Percentiles rank a stretch among this genome's conserved stretches.
Evolutionary conservation across 2,888 invertebrate genomes (phyloP).

Genomic region (Acrobeloides nanus): DNA sequence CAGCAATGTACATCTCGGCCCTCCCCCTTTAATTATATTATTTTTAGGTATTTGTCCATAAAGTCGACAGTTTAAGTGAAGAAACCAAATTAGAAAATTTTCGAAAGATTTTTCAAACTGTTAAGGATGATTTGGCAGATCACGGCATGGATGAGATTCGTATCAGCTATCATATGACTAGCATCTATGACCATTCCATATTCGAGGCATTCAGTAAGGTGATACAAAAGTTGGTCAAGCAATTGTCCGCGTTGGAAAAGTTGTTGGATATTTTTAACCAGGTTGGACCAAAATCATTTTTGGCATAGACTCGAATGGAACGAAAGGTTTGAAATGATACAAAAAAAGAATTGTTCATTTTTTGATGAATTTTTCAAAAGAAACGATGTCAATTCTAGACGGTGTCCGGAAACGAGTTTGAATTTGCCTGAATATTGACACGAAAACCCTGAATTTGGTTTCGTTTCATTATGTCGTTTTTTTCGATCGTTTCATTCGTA

Average conservation of each 20-base stretch:
- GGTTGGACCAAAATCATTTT: too few species aligned
- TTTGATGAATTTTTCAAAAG: too few species aligned
- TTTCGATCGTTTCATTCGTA: too few species aligned
- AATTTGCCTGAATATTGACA: too few species aligned
- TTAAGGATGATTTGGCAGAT: conserved; percentile 85
- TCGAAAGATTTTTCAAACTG: conserved; percentile 90
- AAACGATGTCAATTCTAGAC: too few species aligned
- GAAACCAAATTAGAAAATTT: conserved; percentile 99
- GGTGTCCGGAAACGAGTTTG: not conserved
- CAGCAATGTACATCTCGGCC: not conserved
- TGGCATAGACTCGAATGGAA: too few species aligned
- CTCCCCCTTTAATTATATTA: too few species aligned
- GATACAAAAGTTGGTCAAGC: conserved; percentile 94
- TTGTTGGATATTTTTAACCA: conserved; percentile 62
- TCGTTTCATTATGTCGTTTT: too few species aligned
- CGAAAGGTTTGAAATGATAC: too few species aligned
- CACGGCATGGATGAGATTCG: conserved; percentile 57
- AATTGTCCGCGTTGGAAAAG: conserved; percentile 90
- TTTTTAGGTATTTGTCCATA: conserved; percentile 74
- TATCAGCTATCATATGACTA: conserved; percentile 35
- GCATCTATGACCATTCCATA: conserved; percentile 98
- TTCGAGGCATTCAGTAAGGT: conserved; percentile 99
- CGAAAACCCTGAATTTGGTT: too few species aligned
- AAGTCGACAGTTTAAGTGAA: conserved; percentile 96
- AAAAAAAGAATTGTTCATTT: too few species aligned